phyloP scores from a whole-genome alignment of 2,888 invertebrate species.

The Oegoconia quadripuncta region DNA sequence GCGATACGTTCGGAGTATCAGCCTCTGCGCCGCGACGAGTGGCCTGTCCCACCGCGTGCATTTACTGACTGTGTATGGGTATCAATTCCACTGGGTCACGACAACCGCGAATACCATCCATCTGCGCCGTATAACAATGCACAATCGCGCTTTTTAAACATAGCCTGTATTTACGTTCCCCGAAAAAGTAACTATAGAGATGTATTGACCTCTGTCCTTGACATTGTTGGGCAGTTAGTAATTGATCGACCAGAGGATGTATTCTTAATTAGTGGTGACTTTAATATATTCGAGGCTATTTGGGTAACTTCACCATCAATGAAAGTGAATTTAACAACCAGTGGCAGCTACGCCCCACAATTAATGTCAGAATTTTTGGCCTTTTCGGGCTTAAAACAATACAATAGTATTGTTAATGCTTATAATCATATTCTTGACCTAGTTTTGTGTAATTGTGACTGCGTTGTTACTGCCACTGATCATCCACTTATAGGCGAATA shows the following conservation, averaged over 20 bases:
- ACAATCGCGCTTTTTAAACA: too few species aligned
- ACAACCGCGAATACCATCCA: too few species aligned
- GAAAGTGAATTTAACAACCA: too few species aligned
- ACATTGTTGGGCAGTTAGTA: too few species aligned
- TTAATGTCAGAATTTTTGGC: constrained; percentile 5
- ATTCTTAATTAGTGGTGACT: not conserved
- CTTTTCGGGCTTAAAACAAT: constrained; percentile 6
- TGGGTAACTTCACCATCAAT: not conserved
- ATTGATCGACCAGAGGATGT: not conserved
- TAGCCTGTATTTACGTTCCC: not conserved
- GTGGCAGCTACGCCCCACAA: too few species aligned
- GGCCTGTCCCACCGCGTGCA: not conserved
- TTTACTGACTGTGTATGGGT: not conserved
- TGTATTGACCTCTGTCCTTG: too few species aligned
- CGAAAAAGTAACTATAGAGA: not conserved
- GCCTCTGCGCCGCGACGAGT: not conserved
- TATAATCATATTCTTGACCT: constrained; percentile 7
- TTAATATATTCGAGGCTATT: constrained; percentile 3
- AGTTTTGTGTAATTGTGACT: not conserved
- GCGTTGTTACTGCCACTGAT: constrained; percentile 1
- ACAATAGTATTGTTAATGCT: constrained; percentile 1
- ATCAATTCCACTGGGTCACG: not conserved
- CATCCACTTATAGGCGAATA: constrained; percentile 2
- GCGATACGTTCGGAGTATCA: not conserved
- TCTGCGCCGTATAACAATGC: not conserved